Conservation (phyloP, 2,113 vertebrate species). For the Ceuthmochares aereus region DNA sequence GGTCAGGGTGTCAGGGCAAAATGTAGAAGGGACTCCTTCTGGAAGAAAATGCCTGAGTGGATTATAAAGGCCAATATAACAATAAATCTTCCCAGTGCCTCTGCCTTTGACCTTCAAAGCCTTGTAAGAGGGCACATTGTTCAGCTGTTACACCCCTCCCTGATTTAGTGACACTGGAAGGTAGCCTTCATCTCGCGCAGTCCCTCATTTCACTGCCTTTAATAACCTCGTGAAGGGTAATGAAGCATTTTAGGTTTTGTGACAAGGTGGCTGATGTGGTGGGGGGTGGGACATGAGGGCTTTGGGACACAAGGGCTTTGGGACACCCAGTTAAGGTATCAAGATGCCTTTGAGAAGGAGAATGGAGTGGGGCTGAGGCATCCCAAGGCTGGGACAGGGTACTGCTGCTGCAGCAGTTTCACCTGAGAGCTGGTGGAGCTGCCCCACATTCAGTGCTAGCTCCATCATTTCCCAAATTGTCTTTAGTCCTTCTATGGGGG, state of each 20-base stretch:
- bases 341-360: background rate
- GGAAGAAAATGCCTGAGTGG: background rate
- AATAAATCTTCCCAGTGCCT: background rate
- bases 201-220: background rate
- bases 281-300: background rate
- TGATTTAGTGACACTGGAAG: background rate
- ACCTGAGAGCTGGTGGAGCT: background rate
- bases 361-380: background rate
- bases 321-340: background rate
- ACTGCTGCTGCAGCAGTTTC: background rate
- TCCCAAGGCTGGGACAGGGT: background rate
- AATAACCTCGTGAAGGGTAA: background rate
- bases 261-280: background rate
- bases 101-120: background rate
- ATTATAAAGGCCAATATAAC: background rate
- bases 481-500: background rate
- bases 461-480: background rate
- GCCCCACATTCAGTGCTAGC: accelerated
- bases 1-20: background rate
- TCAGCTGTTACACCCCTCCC: background rate
- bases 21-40: accelerated
- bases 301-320: background rate
- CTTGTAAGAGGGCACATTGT: background rate
- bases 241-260: constrained; percentile 8
- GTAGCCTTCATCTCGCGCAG: background rate